Conservation (phyloP, 2,113 vertebrate species). For the Coryphaenoides rupestris region DNA sequence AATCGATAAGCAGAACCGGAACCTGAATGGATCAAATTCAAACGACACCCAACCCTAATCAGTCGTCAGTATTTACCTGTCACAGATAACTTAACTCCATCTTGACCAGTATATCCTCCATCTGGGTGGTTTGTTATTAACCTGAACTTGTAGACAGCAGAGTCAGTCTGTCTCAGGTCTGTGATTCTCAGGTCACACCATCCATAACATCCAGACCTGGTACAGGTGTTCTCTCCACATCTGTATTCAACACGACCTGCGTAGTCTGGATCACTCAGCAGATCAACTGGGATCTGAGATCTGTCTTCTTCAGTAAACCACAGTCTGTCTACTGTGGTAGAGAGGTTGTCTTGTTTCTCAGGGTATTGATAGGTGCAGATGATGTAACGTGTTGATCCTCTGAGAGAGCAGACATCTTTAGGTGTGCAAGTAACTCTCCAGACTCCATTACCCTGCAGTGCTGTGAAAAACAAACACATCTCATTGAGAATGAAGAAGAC, state of each 20-base stretch:
- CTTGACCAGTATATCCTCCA: background rate
- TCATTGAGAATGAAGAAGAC: too few relatives aligned
- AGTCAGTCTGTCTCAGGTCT: background rate
- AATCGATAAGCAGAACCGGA: too few relatives aligned
- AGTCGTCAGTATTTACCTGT: background rate
- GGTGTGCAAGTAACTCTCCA: background rate
- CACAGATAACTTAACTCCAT: background rate
- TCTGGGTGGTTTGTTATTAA: background rate
- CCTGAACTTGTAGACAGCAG: conserved; percentile 5
- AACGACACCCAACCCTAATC: background rate
- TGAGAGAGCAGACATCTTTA: background rate
- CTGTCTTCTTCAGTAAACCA: background rate
- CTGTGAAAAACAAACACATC: background rate
- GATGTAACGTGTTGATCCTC: background rate
- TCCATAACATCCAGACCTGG: background rate
- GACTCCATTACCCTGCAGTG: background rate
- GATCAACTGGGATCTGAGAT: background rate
- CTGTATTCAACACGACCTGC: background rate
- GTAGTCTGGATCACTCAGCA: background rate
- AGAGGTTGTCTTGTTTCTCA: background rate
- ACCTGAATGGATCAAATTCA: too few relatives aligned
- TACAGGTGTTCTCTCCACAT: too few relatives aligned
- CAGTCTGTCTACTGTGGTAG: background rate
- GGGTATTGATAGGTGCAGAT: background rate
- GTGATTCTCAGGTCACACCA: background rate